A percentile compares a stretch with the other conserved stretches of the same genome.
These are phyloP conservation scores for Entomobrya proxima DNA, from an alignment of 2,888 invertebrate genomes.

Conservation along the genomic window DNA sequence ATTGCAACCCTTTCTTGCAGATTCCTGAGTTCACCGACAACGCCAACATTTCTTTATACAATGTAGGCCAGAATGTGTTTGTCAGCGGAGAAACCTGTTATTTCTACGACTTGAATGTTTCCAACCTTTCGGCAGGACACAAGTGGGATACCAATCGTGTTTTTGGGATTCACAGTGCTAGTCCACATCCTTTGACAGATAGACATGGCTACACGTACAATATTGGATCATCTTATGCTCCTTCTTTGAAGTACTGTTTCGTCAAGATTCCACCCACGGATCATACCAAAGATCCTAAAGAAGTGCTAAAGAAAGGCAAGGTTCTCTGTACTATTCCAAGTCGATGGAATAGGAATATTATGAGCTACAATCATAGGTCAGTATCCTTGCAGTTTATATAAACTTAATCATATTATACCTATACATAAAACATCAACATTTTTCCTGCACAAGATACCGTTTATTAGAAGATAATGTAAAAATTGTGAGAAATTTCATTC, in stretches of 20 bases:
- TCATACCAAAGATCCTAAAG: conserved; percentile 70
- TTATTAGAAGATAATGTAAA: too few relatives aligned
- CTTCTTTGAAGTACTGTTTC: conserved; percentile 77
- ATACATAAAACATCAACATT: too few relatives aligned
- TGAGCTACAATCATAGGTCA: conserved; percentile 71
- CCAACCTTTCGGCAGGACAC: conserved; percentile 77
- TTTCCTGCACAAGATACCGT: too few relatives aligned
- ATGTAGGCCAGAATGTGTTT: conserved; percentile 78
- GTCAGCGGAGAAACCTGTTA: conserved; percentile 79
- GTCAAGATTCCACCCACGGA: conserved; percentile 76
- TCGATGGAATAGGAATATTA: conserved; percentile 69
- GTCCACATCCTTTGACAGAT: conserved; percentile 78
- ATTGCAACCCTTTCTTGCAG: conserved; percentile 56
- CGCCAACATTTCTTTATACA: conserved; percentile 78
- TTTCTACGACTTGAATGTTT: conserved; percentile 78
- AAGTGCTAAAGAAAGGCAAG: conserved; percentile 67
- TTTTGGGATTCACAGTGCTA: conserved; percentile 77
- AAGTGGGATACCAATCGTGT: conserved; percentile 76
- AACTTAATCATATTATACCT: not conserved
- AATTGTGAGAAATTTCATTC: too few relatives aligned
- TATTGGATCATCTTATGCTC: conserved; percentile 77
- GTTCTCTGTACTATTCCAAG: conserved; percentile 65
- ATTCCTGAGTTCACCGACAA: conserved; percentile 78
- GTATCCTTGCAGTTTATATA: not conserved
- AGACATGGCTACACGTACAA: conserved; percentile 76